phyloP scores from a whole-genome alignment of 2,797 vertebrate species.

The Masticophis lateralis region DNA sequence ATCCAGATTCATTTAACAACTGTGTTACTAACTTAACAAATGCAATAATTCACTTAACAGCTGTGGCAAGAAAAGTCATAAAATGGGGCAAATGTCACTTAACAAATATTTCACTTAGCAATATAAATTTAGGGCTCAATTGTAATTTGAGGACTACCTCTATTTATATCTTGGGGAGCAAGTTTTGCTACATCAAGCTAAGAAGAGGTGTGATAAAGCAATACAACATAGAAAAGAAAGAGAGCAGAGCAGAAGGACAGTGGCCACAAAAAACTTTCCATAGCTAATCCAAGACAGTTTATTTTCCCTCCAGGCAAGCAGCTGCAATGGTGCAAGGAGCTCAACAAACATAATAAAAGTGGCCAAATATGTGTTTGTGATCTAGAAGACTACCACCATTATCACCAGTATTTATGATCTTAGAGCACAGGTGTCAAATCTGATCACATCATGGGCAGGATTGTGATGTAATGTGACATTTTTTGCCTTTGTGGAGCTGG shows the following conservation, averaged over 20 bases:
- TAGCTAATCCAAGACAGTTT: neutral
- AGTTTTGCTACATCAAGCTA: neutral
- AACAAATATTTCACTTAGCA: too few species aligned
- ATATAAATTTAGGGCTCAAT: too few species aligned
- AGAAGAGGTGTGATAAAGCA: neutral
- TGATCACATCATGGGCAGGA: fast-evolving
- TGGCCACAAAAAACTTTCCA: neutral
- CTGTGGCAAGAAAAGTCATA: too few species aligned
- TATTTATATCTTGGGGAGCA: neutral
- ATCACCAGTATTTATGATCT: neutral
- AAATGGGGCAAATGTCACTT: too few species aligned
- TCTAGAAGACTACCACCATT: neutral
- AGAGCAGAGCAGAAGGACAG: neutral
- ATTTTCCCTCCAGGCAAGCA: neutral
- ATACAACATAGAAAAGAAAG: neutral
- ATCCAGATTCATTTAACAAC: too few species aligned
- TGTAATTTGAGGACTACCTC: too few species aligned
- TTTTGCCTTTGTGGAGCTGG: too few species aligned
- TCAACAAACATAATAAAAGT: neutral
- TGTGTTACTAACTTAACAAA: too few species aligned
- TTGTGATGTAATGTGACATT: too few species aligned
- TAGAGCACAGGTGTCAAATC: neutral
- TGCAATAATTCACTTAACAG: too few species aligned
- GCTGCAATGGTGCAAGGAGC: neutral
- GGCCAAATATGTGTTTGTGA: neutral